Evolutionary conservation across 2,113 vertebrate genomes (phyloP).

Genomic region (Lepus europaeus): DNA sequence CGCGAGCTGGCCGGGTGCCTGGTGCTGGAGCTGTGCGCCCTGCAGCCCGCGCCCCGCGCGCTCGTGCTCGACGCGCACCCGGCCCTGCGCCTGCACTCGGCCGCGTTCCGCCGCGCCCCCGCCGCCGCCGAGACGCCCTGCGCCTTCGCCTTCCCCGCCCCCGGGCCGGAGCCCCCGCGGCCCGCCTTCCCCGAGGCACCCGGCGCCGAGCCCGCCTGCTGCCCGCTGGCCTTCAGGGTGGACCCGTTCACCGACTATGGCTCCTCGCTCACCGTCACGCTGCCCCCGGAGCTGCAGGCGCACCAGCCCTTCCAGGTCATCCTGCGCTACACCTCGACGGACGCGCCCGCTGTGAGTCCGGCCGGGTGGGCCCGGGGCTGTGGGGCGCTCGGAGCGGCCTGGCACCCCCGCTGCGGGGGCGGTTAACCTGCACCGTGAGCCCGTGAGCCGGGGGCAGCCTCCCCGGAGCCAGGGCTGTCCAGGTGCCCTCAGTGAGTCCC

Average conservation of each 20-base stretch:
- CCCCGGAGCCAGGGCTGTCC: not conserved
- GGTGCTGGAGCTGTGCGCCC: constrained; percentile 91
- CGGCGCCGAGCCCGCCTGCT: constrained; percentile 65
- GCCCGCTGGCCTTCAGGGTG: constrained; percentile 90
- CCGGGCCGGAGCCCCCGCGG: constrained; percentile 38
- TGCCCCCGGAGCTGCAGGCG: constrained; percentile 88
- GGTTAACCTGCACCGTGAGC: not conserved
- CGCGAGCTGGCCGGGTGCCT: constrained; percentile 94
- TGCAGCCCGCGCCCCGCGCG: constrained; percentile 87
- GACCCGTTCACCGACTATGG: constrained; percentile 96
- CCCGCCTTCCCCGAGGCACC: constrained; percentile 65
- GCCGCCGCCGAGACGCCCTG: constrained; percentile 58
- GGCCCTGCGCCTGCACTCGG: constrained; percentile 90
- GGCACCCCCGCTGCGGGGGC: not conserved
- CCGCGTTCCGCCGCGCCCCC: constrained; percentile 75
- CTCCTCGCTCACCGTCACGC: constrained; percentile 92
- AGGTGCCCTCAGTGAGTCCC: not conserved
- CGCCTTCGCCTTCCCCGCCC: constrained; percentile 68
- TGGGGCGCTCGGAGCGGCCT: not conserved
- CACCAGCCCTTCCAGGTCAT: constrained; percentile 93
- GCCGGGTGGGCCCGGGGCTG: not conserved
- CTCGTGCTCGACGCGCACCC: constrained; percentile 94
- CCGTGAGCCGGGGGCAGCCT: not conserved
- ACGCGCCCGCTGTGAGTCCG: constrained; percentile 95
- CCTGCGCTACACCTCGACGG: constrained; percentile 93